These are phyloP conservation scores for Dermatemys mawii DNA, from an alignment of 2,113 vertebrate species.

Conservation along the genomic window DNA sequence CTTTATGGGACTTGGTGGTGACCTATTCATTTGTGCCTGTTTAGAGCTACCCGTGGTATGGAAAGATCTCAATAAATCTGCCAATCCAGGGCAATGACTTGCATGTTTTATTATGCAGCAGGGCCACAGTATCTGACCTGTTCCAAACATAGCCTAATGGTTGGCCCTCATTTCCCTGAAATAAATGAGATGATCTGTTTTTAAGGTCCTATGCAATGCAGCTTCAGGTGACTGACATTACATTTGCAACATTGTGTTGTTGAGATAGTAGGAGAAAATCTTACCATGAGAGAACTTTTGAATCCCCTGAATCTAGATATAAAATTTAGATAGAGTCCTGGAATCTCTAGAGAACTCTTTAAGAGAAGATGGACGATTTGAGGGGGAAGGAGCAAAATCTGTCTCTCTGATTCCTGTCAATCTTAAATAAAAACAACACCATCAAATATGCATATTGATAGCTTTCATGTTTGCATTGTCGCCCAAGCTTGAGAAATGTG, in stretches of 20 bases:
- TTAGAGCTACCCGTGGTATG: accelerated
- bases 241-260: neutral
- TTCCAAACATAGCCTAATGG: neutral
- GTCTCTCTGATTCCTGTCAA: neutral
- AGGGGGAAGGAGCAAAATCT: neutral
- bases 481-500: neutral
- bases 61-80: neutral
- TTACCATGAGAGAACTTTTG: neutral
- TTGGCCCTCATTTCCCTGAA: neutral
- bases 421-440: neutral
- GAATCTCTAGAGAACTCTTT: neutral
- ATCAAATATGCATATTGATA: neutral
- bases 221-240: neutral
- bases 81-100: neutral
- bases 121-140: neutral
- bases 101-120: neutral
- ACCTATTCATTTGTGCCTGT: accelerated
- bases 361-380: neutral
- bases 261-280: neutral
- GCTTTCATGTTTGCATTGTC: neutral
- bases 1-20: neutral
- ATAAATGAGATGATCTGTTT: neutral
- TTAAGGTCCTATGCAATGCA: neutral
- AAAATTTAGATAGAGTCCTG: neutral
- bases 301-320: neutral